Percentiles rank a stretch among this genome's conserved stretches.
These are phyloP conservation scores for Temnothorax rugatulus DNA, from an alignment of 2,888 invertebrate species.

Conservation along the genomic window DNA sequence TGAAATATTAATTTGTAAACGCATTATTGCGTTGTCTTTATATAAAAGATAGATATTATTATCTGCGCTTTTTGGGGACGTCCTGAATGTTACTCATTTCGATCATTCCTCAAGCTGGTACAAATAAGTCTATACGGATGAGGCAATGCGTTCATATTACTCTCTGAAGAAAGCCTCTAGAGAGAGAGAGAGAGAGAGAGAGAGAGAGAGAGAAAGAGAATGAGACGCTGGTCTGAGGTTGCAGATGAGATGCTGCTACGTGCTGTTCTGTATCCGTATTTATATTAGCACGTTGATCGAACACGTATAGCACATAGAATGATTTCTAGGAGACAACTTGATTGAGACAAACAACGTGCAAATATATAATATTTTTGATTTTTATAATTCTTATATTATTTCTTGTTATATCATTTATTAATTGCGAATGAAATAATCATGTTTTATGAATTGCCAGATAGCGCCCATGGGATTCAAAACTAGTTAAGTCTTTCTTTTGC, in stretches of 20 bases:
- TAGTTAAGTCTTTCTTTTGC: too few species aligned
- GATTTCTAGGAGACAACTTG: neutral
- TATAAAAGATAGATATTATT: neutral
- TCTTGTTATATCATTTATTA: neutral
- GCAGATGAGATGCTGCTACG: slow-evolving; percentile 14
- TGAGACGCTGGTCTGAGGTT: neutral
- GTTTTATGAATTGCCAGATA: neutral
- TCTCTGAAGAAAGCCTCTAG: neutral
- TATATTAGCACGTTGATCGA: slow-evolving; percentile 26
- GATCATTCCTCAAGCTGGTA: neutral
- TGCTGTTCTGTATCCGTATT: neutral
- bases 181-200: neutral
- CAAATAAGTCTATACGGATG: neutral
- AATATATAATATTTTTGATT: neutral
- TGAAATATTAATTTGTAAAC: neutral
- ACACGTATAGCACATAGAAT: neutral
- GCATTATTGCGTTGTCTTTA: neutral
- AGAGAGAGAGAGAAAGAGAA: neutral
- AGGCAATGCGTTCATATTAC: neutral
- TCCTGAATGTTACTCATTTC: neutral
- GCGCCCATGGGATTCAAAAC: too few species aligned
- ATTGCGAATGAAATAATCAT: neutral
- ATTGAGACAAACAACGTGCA: neutral
- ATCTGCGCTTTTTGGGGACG: neutral
- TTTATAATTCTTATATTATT: neutral